Evolutionary conservation across 2,888 invertebrate species (phyloP).

Genomic region (Stomorhina lunata): DNA sequence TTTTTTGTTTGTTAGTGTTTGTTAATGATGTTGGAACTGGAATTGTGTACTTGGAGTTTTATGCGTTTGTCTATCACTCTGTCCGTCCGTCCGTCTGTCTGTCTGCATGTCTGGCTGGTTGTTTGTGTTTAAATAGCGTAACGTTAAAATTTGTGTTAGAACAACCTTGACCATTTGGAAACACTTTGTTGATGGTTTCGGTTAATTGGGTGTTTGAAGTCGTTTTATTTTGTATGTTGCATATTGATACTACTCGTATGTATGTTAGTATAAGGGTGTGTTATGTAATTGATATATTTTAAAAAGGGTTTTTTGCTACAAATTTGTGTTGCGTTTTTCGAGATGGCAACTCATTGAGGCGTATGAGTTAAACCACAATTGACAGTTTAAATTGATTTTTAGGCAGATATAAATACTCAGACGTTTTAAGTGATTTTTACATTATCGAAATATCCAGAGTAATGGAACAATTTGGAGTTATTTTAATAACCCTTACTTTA

Average conservation of each 20-base stretch:
- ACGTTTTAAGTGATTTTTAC: background rate
- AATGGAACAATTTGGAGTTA: background rate
- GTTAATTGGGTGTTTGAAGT: slow-evolving; percentile 60
- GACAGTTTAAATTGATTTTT: slow-evolving; percentile 61
- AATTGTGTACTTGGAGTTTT: background rate
- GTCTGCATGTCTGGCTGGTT: slow-evolving; percentile 8
- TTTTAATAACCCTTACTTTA: too few species aligned
- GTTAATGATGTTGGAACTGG: slow-evolving; percentile 29
- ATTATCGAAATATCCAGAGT: too few species aligned
- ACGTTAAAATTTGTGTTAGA: slow-evolving; percentile 23
- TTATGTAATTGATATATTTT: slow-evolving; percentile 16
- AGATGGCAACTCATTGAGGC: slow-evolving; percentile 10
- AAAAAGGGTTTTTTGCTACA: slow-evolving; percentile 1
- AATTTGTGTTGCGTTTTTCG: background rate
- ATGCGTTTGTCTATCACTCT: background rate
- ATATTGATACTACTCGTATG: background rate
- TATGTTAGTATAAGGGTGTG: too few species aligned
- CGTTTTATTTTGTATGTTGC: slow-evolving; percentile 13
- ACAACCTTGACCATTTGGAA: slow-evolving; percentile 53
- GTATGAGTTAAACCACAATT: slow-evolving; percentile 50
- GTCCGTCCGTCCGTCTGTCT: background rate
- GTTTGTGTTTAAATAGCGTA: slow-evolving; percentile 59
- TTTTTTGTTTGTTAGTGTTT: slow-evolving; percentile 9
- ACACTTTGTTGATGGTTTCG: slow-evolving; percentile 25
- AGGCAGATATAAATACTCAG: background rate